Evolutionary conservation across 1,140 invertebrate species (phyloP).

Genomic region (Euglossa dilemma): DNA sequence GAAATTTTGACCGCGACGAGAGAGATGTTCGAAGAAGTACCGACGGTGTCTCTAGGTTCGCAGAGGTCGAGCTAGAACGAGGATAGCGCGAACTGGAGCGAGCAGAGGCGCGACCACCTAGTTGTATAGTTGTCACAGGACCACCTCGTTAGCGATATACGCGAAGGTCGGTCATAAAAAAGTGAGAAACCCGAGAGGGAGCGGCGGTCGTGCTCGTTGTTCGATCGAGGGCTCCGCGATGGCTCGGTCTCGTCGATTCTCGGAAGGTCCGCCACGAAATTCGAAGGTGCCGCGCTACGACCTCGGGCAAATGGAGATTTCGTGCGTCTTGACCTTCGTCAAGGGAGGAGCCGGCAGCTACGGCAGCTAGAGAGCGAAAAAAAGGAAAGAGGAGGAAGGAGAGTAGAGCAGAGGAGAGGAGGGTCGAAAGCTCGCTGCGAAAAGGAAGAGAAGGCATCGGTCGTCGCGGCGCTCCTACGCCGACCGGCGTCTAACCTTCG

Average conservation of each 20-base stretch:
- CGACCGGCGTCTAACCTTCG: slow-evolving; percentile 47
- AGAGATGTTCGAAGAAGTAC: no score
- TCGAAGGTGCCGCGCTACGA: slow-evolving; percentile 66
- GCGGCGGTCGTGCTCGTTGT: slow-evolving; percentile 51
- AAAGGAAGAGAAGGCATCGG: neutral
- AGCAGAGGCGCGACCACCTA: slow-evolving; percentile 11
- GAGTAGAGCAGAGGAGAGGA: neutral
- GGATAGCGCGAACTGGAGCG: neutral
- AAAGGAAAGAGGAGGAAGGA: neutral
- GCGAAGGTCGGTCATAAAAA: slow-evolving; percentile 63
- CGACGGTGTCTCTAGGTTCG: no score
- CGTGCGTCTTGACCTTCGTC: slow-evolving; percentile 78
- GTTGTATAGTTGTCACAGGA: slow-evolving; percentile 50
- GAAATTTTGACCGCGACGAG: no score
- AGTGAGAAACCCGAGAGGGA: slow-evolving; percentile 65
- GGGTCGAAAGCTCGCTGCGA: slow-evolving; percentile 8
- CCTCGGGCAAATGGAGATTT: slow-evolving; percentile 71
- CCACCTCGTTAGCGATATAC: slow-evolving; percentile 65
- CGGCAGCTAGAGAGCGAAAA: slow-evolving; percentile 22
- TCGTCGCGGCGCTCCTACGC: slow-evolving; percentile 31
- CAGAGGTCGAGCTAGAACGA: no score
- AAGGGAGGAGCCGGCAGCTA: slow-evolving; percentile 66
- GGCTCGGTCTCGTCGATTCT: slow-evolving; percentile 61
- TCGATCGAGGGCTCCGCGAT: slow-evolving; percentile 55
- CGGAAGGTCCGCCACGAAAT: slow-evolving; percentile 69